These are phyloP conservation scores for Arctopsyche grandis DNA, from an alignment of 1,140 invertebrate genomes.

Conservation along the genomic window DNA sequence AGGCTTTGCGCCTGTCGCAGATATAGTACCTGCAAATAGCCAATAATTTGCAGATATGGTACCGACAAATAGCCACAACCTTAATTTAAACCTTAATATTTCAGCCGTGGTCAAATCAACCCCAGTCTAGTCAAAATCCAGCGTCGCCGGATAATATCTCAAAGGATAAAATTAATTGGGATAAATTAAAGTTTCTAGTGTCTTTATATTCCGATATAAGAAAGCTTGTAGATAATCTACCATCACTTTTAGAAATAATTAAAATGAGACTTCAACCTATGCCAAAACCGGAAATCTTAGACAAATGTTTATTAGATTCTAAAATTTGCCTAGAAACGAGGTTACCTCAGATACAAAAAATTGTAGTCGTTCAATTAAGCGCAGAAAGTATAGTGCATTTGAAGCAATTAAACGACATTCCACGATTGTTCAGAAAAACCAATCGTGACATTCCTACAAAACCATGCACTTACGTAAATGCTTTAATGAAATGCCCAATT, in stretches of 20 bases:
- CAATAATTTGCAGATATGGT: too few species aligned
- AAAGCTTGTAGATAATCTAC: conserved; percentile 62
- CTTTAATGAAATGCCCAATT: conserved; percentile 72
- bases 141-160: conserved; percentile 23
- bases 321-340: conserved; percentile 62
- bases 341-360: conserved; percentile 67
- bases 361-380: conserved; percentile 69
- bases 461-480: conserved; percentile 80
- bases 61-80: background rate
- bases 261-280: conserved; percentile 60
- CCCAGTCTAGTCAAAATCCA: conserved; percentile 39
- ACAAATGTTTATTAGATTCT: conserved; percentile 65
- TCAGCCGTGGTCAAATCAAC: conserved; percentile 34
- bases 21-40: too few species aligned
- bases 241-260: conserved; percentile 62
- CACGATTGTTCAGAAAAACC: conserved; percentile 90
- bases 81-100: background rate
- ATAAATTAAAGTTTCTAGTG: conserved; percentile 56
- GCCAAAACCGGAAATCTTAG: conserved; percentile 57
- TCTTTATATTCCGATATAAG: conserved; percentile 64
- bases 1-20: too few species aligned
- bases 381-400: conserved; percentile 69
- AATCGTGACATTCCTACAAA: conserved; percentile 87
- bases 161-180: conserved; percentile 45
- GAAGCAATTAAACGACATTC: conserved; percentile 89